Conservation (phyloP, 2,113 vertebrate genomes). For the Scytalopus superciliaris region DNA sequence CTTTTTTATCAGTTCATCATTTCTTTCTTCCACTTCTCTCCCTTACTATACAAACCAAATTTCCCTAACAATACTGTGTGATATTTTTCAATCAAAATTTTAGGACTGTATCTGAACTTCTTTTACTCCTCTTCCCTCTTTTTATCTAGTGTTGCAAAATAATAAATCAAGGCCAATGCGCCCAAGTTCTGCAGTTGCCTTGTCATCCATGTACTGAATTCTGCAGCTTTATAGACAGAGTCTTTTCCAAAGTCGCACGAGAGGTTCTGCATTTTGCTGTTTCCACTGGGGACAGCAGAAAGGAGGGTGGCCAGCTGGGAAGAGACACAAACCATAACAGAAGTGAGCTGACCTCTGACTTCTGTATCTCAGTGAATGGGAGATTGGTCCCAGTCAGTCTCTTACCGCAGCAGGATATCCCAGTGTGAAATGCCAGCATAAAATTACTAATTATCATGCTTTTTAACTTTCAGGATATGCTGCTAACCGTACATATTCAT, state of each 20-base stretch:
- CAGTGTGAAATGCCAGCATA: constrained; percentile 42
- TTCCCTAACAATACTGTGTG: background rate
- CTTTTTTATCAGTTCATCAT: background rate
- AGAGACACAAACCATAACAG: background rate
- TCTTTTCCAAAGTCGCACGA: background rate
- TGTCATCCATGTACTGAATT: background rate
- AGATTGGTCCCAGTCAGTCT: background rate
- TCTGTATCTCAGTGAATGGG: background rate
- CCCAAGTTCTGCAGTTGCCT: background rate
- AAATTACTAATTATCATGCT: constrained; percentile 31
- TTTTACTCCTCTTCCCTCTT: background rate
- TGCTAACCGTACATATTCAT: background rate
- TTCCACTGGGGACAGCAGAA: background rate
- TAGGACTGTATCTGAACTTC: background rate
- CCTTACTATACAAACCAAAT: background rate
- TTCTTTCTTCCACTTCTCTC: background rate
- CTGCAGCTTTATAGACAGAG: background rate
- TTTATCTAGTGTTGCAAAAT: background rate
- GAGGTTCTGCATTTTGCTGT: background rate
- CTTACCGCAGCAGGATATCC: background rate
- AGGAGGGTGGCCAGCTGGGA: constrained; percentile 20
- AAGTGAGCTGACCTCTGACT: constrained; percentile 38
- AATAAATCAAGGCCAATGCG: background rate
- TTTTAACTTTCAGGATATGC: constrained; percentile 12
- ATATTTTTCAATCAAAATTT: background rate